Evolutionary conservation across 2,888 invertebrate genomes (phyloP), one percentile per base, ranked within the genome.

Genomic region (Archips xylosteana): DNA sequence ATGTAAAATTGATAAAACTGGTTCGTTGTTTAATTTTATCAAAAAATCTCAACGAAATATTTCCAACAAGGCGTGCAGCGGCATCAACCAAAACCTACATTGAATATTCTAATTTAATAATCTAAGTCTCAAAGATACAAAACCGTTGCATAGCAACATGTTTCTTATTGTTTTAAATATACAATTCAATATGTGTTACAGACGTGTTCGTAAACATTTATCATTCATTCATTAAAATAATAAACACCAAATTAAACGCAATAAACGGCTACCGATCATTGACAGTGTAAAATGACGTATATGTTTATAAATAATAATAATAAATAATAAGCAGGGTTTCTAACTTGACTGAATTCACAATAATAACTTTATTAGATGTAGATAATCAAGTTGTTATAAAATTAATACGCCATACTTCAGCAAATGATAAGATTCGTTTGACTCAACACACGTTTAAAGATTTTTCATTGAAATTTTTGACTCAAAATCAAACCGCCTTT

Each of bases 71-170:
- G 15, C 39, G 34, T 60, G 9, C 2, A 32, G 10, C 6, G 34
- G 34, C 63, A 34, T 62, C 45, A 42, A 64, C 34, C 45, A 10
- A 45, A 49, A 36, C 13, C 9, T 64, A 32, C n/a, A 34, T 64
- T 34, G 23, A 45, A 49, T n/a, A 64, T 34, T 49, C 49, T 64
- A 64, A 49, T 64, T 49, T 32, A 49, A 49, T 64, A 49, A 64
- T 49, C 49, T 9, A 64, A 0, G 6, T 49, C n/a, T 49, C 36
- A 32, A 36, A 49, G n/a, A 9, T 23, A 60, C 60, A 15, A 42
- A 13, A 2, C 42, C 15, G n/a, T 6, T 9, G 0, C 62, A 42
- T 12, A 45, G 10, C 6, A 64, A 47, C 2, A 34, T 64, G 39
- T 49, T 34, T 49, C 34, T 49, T 64, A 15, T 49, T n/a, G 5